A percentile compares a stretch with the other conserved stretches of the same genome.
phyloP scores from a whole-genome alignment of 1,140 invertebrate genomes.

The Camponotus vicinus region DNA sequence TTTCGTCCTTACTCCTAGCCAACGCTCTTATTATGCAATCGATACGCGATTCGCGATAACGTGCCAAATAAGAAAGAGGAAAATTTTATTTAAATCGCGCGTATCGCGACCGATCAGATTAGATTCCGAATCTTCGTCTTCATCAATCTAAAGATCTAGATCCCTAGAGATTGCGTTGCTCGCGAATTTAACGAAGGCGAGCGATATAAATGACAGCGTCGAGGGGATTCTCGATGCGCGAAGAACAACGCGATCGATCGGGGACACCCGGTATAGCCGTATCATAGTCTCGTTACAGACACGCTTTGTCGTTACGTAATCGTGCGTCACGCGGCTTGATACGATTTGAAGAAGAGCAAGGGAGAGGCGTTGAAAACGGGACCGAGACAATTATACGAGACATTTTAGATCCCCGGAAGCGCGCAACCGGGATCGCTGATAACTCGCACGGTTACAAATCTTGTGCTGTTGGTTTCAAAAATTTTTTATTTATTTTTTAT shows the following conservation, averaged over 20 bases:
- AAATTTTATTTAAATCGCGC: background rate
- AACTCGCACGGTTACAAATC: background rate
- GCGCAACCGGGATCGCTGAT: background rate
- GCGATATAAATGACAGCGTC: background rate
- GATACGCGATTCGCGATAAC: constrained; percentile 65
- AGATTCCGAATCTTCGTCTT: background rate
- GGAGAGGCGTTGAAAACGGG: constrained; percentile 14
- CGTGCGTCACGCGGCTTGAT: constrained; percentile 56
- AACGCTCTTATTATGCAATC: constrained; percentile 69
- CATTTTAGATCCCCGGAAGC: background rate
- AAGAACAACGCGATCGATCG: background rate
- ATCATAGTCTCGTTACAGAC: constrained; percentile 59
- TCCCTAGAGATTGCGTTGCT: too few relatives aligned
- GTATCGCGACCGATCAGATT: background rate
- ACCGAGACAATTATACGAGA: constrained; percentile 40
- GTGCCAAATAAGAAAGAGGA: constrained; percentile 30
- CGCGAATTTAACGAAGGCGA: too few relatives aligned
- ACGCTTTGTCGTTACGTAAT: constrained; percentile 64
- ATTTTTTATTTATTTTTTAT: too few relatives aligned
- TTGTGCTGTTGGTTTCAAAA: background rate
- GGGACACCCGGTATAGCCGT: constrained; percentile 39
- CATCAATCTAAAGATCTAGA: too few relatives aligned
- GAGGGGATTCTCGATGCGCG: background rate
- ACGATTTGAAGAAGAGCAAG: background rate
- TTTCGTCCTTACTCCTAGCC: constrained; percentile 64